Base-by-base conservation (phyloP, 2,888 invertebrate genomes). In the Loripinus fragilis region DNA sequence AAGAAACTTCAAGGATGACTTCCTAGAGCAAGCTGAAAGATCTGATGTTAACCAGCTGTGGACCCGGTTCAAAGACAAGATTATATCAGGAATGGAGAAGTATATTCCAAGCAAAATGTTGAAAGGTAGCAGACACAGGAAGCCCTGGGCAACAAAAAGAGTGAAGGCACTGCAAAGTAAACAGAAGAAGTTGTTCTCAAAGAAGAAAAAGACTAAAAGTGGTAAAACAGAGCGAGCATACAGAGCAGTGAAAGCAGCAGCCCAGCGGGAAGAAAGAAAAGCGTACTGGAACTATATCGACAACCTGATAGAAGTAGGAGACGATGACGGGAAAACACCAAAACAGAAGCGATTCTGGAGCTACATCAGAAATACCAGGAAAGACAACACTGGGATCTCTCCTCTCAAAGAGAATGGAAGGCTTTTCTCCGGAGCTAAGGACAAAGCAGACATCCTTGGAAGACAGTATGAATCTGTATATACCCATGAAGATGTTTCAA, bases 231-330 rank as follows among this genome's bases (percentile, higher is more conserved):
- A 55, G 17, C 5, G 55, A 55, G 55, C 55, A 25, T 55, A 55
- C 55, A 55, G 28, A 55, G 55, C 55, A 55, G 55, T 28, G 55
- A 55, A 55, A 28, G 55, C 55, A 65, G 23, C 55, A 55, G 55
- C 28, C 25, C 55, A 55, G 17, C 55, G 5, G 8, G 55, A 45
- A 48, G 30, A 68, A 45, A 23, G 71, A n/a, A 15, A 48, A 68
- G 35, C 55, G n/a, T 55, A 75, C 64, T 74, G 74, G 74, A 17
- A 42, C 25, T 74, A 74, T 50, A 25, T 74, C 20, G 68, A 74
- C n/a, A 55, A 74, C 55, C 23, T 74, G 8, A 74, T 74, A 35
- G 74, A 74, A 17, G 28, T 42, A 42, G 25, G 35, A 20, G 67
- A 74, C 35, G 65, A 35, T 28, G 42, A 74, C 33, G 52, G 28